Conservation (phyloP, 2,797 vertebrate genomes). For the Xenops minutus region DNA sequence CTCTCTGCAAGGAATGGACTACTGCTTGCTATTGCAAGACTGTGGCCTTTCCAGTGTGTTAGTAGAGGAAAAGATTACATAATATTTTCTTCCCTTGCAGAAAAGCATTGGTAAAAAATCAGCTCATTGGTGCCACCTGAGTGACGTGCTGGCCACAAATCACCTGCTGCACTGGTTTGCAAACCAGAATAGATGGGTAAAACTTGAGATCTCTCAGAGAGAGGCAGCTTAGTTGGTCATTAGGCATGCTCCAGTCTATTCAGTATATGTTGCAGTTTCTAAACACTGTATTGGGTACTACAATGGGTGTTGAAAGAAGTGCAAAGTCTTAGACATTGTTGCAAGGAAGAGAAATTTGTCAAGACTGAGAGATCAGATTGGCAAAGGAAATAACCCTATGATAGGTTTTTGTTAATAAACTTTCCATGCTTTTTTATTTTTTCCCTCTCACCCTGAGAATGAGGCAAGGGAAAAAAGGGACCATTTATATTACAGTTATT, state of each 20-base stretch:
- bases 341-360: background rate
- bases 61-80: background rate
- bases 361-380: background rate
- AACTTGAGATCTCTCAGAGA: background rate
- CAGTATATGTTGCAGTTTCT: background rate
- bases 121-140: accelerated
- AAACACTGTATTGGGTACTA: background rate
- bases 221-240: background rate
- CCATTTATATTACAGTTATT: conserved; percentile 79
- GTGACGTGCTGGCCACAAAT: background rate
- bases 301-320: background rate
- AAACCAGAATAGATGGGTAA: background rate
- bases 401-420: background rate
- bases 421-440: background rate
- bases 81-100: background rate
- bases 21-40: background rate
- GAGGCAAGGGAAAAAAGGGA: background rate
- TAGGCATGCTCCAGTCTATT: background rate
- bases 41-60: background rate
- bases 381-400: background rate
- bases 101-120: background rate
- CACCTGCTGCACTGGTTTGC: background rate
- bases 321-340: background rate
- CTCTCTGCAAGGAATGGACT: background rate
- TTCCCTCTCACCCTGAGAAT: background rate